Evolutionary conservation across 37 sponge, comb jelly and placozoan species (phyloP).

Genomic region (Ianthella basta): DNA sequence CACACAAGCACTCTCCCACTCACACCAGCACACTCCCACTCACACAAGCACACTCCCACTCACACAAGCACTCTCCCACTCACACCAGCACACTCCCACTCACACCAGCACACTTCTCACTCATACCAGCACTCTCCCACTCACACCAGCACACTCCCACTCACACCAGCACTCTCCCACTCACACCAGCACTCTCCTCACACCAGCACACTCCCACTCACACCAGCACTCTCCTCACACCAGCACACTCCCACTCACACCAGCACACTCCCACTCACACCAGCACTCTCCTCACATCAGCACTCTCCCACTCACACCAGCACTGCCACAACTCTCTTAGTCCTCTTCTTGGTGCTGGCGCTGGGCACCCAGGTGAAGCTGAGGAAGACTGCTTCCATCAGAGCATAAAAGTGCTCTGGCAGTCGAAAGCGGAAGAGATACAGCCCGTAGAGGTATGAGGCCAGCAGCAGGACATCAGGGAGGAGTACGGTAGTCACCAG

Average conservation of each 20-base stretch:
- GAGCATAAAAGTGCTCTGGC: slow-evolving; percentile 1
- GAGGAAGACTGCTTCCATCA: slow-evolving; percentile 12
- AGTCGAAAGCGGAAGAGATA: slow-evolving; percentile 58
- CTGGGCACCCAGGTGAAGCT: slow-evolving; percentile 13
- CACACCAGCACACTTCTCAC: no score
- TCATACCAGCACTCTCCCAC: no score
- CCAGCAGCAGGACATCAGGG: slow-evolving; percentile 68
- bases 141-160: no score
- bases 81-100: no score
- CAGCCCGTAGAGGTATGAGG: slow-evolving; percentile 66
- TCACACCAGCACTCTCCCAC: neutral
- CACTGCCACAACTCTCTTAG: slow-evolving; percentile 1
- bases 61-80: no score
- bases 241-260: no score
- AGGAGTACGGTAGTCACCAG: slow-evolving; percentile 56
- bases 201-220: slow-evolving; percentile 9
- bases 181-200: no score
- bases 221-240: neutral
- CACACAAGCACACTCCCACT: no score
- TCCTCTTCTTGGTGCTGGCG: neutral
- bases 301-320: neutral
- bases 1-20: slow-evolving; percentile 12
- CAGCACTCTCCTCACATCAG: no score
- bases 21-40: neutral
- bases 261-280: no score